Conservation (phyloP, 2,888 invertebrate species). For the Agrotis clavis region DNA sequence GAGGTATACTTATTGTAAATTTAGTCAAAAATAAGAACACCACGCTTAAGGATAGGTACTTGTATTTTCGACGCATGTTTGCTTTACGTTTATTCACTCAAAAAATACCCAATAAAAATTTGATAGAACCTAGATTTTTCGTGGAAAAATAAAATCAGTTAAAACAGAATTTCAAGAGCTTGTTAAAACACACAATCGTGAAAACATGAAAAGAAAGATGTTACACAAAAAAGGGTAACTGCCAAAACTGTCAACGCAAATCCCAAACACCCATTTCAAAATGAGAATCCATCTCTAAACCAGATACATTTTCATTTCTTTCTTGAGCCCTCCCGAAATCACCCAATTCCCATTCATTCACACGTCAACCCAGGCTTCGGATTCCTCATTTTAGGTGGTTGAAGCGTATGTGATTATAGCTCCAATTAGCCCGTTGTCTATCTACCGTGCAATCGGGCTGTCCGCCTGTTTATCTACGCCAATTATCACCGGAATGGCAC, state of each 20-base stretch:
- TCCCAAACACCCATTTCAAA: constrained; percentile 54
- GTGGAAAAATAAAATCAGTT: not conserved
- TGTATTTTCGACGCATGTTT: too few relatives aligned
- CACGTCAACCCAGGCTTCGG: constrained; percentile 37
- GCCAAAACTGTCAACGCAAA: constrained; percentile 47
- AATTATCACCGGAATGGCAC: constrained; percentile 54
- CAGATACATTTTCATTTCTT: constrained; percentile 33
- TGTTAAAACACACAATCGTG: not conserved
- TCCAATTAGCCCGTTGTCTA: constrained; percentile 55
- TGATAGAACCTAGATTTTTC: too few relatives aligned
- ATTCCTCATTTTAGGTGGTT: constrained; percentile 41
- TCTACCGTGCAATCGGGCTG: constrained; percentile 51
- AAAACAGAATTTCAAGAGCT: not conserved
- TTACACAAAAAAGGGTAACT: constrained; percentile 16
- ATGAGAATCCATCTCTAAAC: constrained; percentile 32
- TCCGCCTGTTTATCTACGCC: constrained; percentile 61
- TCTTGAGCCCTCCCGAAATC: constrained; percentile 27
- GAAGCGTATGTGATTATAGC: constrained; percentile 52
- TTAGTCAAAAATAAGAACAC: too few relatives aligned
- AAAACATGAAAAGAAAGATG: constrained; percentile 16
- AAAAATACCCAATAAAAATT: too few relatives aligned
- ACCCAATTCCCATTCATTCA: constrained; percentile 34
- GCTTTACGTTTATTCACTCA: too few relatives aligned
- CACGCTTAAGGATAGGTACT: too few relatives aligned
- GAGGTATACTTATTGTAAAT: too few relatives aligned